Evolutionary conservation across 2,888 invertebrate species (phyloP).

Genomic region (Trichacis sp.): DNA sequence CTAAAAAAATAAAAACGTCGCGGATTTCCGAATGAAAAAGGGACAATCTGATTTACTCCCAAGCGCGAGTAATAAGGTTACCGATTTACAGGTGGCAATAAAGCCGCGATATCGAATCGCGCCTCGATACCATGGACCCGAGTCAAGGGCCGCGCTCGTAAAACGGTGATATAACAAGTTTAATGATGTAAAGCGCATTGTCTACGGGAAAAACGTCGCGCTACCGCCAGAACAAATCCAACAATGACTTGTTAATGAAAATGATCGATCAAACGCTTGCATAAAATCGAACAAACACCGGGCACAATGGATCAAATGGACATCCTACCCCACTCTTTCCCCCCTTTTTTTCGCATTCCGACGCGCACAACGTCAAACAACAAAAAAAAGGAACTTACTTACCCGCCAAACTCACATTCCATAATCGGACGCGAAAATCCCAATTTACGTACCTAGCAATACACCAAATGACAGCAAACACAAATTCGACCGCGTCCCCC

Average conservation of each 20-base stretch:
- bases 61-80: slow-evolving; percentile 4
- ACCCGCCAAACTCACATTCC: too few species aligned
- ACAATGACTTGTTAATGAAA: slow-evolving; percentile 6
- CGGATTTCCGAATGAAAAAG: too few species aligned
- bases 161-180: slow-evolving; percentile 12
- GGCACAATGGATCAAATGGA: neutral
- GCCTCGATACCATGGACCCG: slow-evolving; percentile 3
- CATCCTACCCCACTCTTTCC: too few species aligned
- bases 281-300: neutral
- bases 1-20: too few species aligned
- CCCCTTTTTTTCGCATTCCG: too few species aligned
- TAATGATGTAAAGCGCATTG: slow-evolving; percentile 23
- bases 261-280: neutral
- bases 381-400: too few species aligned
- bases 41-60: neutral
- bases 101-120: slow-evolving; percentile 10
- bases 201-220: neutral
- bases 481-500: too few species aligned
- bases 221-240: slow-evolving; percentile 4
- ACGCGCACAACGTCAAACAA: too few species aligned
- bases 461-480: too few species aligned
- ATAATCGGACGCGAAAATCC: too few species aligned
- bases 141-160: slow-evolving; percentile 20
- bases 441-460: too few species aligned
- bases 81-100: neutral